Evolutionary conservation across 2,113 vertebrate genomes (phyloP).

Genomic region (Festucalex cinctus): DNA sequence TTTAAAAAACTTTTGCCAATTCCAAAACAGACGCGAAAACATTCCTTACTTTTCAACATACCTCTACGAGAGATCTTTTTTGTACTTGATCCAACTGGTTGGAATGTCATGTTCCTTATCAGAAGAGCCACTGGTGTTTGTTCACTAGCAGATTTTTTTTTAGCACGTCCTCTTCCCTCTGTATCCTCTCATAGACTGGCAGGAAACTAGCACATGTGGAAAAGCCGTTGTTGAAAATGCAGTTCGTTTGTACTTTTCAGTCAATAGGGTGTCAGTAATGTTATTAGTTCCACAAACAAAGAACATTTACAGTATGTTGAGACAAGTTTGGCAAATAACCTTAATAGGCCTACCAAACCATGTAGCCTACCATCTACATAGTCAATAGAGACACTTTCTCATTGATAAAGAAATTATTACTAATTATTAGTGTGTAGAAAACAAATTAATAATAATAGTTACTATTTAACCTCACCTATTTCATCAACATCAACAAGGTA

Average conservation of each 20-base stretch:
- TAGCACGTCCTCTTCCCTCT: conserved; percentile 46
- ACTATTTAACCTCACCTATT: too few species aligned
- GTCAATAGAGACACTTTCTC: not conserved
- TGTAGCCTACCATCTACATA: not conserved
- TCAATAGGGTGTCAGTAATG: not conserved
- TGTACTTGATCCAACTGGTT: conserved; percentile 45
- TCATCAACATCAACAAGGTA: not conserved
- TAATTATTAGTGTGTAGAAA: not conserved
- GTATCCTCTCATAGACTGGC: conserved; percentile 13
- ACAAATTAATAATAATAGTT: too few species aligned
- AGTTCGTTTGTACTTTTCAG: not conserved
- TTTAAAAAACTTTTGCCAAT: not conserved
- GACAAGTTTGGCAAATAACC: not conserved
- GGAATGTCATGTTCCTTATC: conserved; percentile 63
- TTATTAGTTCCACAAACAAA: not conserved
- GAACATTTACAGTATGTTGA: not conserved
- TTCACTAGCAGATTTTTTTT: conserved; percentile 54
- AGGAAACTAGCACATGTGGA: not conserved
- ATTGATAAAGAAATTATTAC: not conserved
- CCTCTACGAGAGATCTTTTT: conserved; percentile 34
- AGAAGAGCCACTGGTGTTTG: conserved; percentile 25
- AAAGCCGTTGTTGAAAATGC: not conserved
- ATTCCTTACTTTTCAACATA: conserved; percentile 35
- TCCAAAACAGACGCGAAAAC: conserved; percentile 18
- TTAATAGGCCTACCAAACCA: not conserved